Percentiles rank a stretch among this genome's conserved stretches.
phyloP scores from a whole-genome alignment of 2,113 vertebrate species.

The Sander lucioperca region DNA sequence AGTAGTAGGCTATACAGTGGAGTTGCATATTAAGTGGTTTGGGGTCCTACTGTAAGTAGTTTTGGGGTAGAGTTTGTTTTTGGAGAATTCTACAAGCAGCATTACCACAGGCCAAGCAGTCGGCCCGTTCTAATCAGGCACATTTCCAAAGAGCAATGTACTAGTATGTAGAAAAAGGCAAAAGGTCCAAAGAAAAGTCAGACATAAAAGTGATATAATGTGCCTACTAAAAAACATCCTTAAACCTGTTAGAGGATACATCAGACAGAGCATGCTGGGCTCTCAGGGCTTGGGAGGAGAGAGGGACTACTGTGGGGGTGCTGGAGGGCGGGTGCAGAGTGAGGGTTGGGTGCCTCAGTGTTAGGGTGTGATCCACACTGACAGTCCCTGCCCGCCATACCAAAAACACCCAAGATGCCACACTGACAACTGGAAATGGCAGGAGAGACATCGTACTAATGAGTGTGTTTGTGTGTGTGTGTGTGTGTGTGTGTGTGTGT shows the following conservation, averaged over 20 bases:
- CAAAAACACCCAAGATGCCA: conserved; percentile 62
- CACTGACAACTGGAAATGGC: conserved; percentile 73
- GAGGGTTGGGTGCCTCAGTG: conserved; percentile 11
- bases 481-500: conserved; percentile 22
- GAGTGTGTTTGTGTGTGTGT: conserved; percentile 45
- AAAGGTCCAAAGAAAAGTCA: not conserved
- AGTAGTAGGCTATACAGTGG: too few relatives aligned
- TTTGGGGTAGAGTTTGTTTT: too few relatives aligned
- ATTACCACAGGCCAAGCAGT: too few relatives aligned
- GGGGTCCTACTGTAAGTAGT: too few relatives aligned
- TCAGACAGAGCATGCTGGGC: not conserved
- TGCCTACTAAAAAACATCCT: not conserved
- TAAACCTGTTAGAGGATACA: conserved; percentile 12
- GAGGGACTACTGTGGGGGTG: not conserved
- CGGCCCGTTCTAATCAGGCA: too few relatives aligned
- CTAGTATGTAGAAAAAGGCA: not conserved
- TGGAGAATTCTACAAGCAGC: too few relatives aligned
- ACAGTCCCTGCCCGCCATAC: conserved; percentile 56
- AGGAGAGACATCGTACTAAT: conserved; percentile 73
- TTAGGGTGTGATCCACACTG: conserved; percentile 60
- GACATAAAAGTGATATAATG: not conserved
- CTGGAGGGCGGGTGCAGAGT: not conserved
- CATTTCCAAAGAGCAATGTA: not conserved
- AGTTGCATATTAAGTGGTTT: too few relatives aligned
- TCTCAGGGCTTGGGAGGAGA: not conserved